These are phyloP conservation scores for Ochotona princeps DNA, from an alignment of 2,113 vertebrate species.

Conservation along the genomic window DNA sequence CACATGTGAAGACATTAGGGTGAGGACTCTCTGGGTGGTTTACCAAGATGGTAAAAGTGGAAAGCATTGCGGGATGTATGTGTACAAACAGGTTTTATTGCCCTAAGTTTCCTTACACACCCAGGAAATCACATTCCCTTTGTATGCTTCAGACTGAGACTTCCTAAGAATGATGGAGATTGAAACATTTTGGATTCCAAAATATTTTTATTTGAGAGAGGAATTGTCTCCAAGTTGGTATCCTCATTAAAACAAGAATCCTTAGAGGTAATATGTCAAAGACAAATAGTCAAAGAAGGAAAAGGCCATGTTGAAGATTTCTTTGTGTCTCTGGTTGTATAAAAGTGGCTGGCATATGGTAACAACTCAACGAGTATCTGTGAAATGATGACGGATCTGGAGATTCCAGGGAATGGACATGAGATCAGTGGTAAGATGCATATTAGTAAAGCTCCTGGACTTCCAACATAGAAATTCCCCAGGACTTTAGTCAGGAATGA, in stretches of 20 bases:
- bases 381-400: neutral
- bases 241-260: neutral
- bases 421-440: neutral
- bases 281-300: neutral
- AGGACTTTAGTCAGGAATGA: too few species aligned
- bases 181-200: conserved; percentile 37
- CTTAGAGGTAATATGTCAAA: neutral
- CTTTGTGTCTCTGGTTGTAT: neutral
- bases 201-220: neutral
- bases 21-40: conserved; percentile 47
- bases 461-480: too few species aligned
- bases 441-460: too few species aligned
- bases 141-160: neutral
- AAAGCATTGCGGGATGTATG: conserved; percentile 35
- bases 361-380: neutral
- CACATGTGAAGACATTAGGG: conserved; percentile 27
- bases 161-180: neutral
- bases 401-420: neutral
- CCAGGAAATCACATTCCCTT: conserved; percentile 15
- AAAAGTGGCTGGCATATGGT: neutral
- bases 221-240: neutral
- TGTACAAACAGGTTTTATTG: conserved; percentile 60
- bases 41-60: conserved; percentile 23
- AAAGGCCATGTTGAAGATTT: neutral
- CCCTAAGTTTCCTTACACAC: neutral